These are phyloP conservation scores for Sussaba pulchella DNA, from an alignment of 2,888 invertebrate species.

Conservation along the genomic window DNA sequence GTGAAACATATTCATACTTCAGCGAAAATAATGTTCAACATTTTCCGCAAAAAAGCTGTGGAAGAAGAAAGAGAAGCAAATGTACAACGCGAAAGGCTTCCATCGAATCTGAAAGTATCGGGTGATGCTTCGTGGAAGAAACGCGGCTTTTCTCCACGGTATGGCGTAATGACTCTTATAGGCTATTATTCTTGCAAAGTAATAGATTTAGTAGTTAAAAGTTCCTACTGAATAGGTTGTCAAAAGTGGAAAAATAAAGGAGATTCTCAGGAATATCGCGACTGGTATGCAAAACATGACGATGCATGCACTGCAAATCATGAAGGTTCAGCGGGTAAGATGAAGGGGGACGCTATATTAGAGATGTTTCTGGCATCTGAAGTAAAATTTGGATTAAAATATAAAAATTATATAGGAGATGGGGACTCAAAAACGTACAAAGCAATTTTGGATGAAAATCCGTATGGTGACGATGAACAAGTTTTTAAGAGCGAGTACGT, in stretches of 20 bases:
- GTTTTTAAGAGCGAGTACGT: neutral
- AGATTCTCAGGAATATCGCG: neutral
- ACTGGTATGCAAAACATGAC: neutral
- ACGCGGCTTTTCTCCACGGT: no score
- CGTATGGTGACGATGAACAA: neutral
- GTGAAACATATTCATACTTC: neutral
- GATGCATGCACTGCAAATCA: neutral
- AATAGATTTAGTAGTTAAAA: no score
- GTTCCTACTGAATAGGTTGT: no score
- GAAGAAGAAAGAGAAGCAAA: neutral
- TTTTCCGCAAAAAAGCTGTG: neutral
- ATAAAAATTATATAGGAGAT: no score
- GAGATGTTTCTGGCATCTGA: neutral
- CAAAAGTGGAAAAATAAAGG: slow-evolving; percentile 1
- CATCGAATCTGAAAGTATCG: no score
- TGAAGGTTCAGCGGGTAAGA: neutral
- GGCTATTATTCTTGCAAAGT: no score
- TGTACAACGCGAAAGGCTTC: no score
- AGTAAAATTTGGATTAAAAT: no score
- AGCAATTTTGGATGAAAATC: no score
- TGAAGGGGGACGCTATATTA: neutral
- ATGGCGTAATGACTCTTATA: neutral
- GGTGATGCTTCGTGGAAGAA: no score
- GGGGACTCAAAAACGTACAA: no score
- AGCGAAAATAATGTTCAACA: neutral